These are phyloP conservation scores for Drosophila guanche DNA, from an alignment of 1,140 invertebrate species.

Conservation along the genomic window DNA sequence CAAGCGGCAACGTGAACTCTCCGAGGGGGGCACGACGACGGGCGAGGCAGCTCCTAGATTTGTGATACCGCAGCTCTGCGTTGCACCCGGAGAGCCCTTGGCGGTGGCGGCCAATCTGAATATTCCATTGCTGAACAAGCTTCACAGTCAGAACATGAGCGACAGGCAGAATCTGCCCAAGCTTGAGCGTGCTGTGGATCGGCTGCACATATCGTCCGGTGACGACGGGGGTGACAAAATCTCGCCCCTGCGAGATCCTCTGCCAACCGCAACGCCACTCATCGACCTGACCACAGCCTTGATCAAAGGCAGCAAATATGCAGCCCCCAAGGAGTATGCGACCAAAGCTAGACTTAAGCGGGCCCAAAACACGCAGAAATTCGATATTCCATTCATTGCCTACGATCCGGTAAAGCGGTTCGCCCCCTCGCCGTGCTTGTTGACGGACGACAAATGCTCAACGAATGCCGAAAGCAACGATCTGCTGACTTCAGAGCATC, in stretches of 20 bases:
- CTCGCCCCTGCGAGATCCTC: background rate
- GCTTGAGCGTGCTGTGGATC: constrained; percentile 23
- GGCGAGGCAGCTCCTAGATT: constrained; percentile 20
- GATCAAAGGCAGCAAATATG: constrained; percentile 32
- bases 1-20: constrained; percentile 21
- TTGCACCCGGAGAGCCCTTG: constrained; percentile 23
- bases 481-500: constrained; percentile 7
- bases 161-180: background rate
- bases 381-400: constrained; percentile 73
- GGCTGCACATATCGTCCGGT: constrained; percentile 18
- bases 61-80: constrained; percentile 35
- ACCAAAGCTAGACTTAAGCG: constrained; percentile 41
- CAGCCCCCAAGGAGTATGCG: constrained; percentile 50
- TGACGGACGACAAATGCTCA: background rate
- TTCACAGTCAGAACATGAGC: constrained; percentile 18
- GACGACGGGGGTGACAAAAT: constrained; percentile 29
- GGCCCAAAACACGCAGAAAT: constrained; percentile 27
- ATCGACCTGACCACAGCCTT: constrained; percentile 62
- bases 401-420: constrained; percentile 40
- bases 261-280: constrained; percentile 10
- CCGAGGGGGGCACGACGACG: constrained; percentile 1
- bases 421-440: constrained; percentile 5
- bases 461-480: background rate
- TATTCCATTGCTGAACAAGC: constrained; percentile 44
- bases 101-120: constrained; percentile 32